These are phyloP conservation scores for Notothenia rossii DNA, from an alignment of 2,113 vertebrate genomes.

Conservation along the genomic window DNA sequence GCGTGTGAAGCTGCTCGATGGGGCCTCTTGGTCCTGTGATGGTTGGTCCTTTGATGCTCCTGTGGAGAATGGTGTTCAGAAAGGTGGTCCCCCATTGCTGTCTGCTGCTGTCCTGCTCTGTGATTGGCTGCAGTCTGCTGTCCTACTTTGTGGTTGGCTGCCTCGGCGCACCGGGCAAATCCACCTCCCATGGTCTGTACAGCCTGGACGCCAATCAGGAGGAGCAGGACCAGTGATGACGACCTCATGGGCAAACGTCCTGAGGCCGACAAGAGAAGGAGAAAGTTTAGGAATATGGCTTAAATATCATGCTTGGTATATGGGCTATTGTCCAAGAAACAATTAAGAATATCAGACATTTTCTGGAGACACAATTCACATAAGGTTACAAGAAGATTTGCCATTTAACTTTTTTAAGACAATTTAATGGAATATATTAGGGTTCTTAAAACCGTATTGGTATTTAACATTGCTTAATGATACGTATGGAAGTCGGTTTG, in stretches of 20 bases:
- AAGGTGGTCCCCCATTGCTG: conserved; percentile 64
- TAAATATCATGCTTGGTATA: not conserved
- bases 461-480: not conserved
- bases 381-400: not conserved
- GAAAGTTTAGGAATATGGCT: not conserved
- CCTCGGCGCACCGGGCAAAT: conserved; percentile 82
- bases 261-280: conserved; percentile 35
- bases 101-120: conserved; percentile 77
- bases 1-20: conserved; percentile 52
- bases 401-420: not conserved
- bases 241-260: conserved; percentile 95
- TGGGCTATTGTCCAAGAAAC: not conserved
- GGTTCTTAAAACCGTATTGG: not conserved
- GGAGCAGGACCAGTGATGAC: conserved; percentile 95
- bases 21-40: conserved; percentile 78
- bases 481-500: no score
- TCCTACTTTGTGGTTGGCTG: conserved; percentile 80
- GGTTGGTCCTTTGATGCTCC: conserved; percentile 73
- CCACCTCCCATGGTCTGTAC: conserved; percentile 91
- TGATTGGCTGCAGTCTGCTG: conserved; percentile 80
- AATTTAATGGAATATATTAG: not conserved
- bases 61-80: conserved; percentile 57
- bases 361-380: not conserved
- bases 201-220: conserved; percentile 96
- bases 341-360: not conserved